Conservation (phyloP, 2,797 vertebrate genomes). For the Craterocephalus amniculus region DNA sequence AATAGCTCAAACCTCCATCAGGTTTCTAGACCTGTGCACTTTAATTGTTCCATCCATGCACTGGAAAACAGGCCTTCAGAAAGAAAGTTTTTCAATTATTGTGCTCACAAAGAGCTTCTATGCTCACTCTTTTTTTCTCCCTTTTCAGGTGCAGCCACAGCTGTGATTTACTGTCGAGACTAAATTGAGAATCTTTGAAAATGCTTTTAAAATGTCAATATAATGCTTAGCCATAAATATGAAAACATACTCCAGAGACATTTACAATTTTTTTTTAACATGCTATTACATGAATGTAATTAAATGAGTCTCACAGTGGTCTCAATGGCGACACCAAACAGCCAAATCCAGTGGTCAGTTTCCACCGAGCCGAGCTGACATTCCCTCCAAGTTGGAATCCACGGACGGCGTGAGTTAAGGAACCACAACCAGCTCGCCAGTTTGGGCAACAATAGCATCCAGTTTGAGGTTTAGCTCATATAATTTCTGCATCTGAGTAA, state of each 20-base stretch:
- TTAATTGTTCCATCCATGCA: constrained; percentile 57
- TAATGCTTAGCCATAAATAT: constrained; percentile 4
- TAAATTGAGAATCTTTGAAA: constrained; percentile 14
- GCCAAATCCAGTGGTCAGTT: too few species aligned
- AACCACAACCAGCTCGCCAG: too few species aligned
- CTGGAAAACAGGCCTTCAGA: constrained; percentile 51
- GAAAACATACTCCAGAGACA: not conserved
- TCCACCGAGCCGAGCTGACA: too few species aligned
- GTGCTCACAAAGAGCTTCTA: constrained; percentile 24
- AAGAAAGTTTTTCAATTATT: constrained; percentile 60
- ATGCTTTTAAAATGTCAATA: constrained; percentile 4
- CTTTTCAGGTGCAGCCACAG: constrained; percentile 27
- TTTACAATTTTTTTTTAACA: not conserved
- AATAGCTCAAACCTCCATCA: constrained; percentile 45
- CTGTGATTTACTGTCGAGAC: constrained; percentile 9
- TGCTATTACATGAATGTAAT: not conserved
- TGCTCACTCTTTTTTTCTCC: constrained; percentile 24
- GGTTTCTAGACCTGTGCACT: constrained; percentile 33
- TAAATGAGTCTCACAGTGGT: not conserved
- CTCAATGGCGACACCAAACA: too few species aligned
- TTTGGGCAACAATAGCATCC: too few species aligned
- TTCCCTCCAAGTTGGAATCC: too few species aligned
- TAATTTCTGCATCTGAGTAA: too few species aligned
- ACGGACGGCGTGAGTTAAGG: too few species aligned
- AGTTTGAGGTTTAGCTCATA: too few species aligned